phyloP scores from a whole-genome alignment of 2,888 invertebrate genomes.

The Drosophila nigritarsus region DNA sequence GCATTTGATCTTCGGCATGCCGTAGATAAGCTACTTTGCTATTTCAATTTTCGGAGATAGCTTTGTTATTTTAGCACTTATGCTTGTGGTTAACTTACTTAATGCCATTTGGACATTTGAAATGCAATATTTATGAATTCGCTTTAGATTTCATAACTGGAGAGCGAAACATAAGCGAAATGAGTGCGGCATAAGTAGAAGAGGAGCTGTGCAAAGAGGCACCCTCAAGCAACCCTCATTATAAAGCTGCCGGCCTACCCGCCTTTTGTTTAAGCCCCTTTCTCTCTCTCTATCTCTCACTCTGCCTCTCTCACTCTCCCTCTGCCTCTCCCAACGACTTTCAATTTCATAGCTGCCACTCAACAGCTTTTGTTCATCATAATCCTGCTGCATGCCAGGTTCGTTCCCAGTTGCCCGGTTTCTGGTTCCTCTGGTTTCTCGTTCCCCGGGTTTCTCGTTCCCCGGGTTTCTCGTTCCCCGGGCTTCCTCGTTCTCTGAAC shows the following conservation, averaged over 20 bases:
- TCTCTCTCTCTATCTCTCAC: background rate
- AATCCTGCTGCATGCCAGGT: conserved; percentile 17
- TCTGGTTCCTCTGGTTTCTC: background rate
- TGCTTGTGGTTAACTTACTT: background rate
- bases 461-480: background rate
- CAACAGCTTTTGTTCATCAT: conserved; percentile 22
- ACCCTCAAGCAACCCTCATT: conserved; percentile 30
- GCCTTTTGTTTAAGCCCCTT: background rate
- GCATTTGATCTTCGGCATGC: background rate
- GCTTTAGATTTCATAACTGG: background rate
- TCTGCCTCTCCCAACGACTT: conserved; percentile 1
- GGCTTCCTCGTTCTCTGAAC: background rate
- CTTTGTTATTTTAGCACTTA: conserved; percentile 22
- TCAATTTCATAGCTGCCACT: conserved; percentile 42
- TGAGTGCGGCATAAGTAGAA: background rate
- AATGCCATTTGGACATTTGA: background rate
- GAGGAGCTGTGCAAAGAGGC: background rate
- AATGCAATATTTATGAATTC: conserved; percentile 20
- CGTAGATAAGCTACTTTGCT: background rate
- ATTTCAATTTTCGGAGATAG: background rate
- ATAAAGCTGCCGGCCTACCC: background rate
- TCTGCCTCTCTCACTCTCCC: no score
- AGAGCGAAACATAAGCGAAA: background rate
- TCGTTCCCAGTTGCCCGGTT: conserved; percentile 3
- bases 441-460: background rate